phyloP scores from a whole-genome alignment of 2,888 invertebrate genomes.

The Sarcophaga rosellei region DNA sequence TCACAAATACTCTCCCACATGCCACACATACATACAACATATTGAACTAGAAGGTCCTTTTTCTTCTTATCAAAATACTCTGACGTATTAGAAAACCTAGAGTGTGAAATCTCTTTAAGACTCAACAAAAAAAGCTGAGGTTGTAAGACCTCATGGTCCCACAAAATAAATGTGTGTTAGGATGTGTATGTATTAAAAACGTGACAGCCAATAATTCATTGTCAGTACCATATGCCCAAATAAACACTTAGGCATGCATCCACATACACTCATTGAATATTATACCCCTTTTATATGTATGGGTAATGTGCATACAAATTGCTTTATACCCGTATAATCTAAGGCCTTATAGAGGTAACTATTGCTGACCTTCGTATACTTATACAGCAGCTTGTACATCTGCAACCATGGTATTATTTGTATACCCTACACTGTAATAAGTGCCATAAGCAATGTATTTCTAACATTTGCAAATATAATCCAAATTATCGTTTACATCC shows the following conservation, averaged over 20 bases:
- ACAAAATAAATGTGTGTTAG: constrained; percentile 33
- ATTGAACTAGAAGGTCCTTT: constrained; percentile 36
- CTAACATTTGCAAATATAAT: too few species aligned
- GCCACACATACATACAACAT: constrained; percentile 45
- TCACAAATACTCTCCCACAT: constrained; percentile 69
- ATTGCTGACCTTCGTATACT: constrained; percentile 57
- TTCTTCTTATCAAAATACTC: constrained; percentile 16
- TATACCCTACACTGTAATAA: too few species aligned
- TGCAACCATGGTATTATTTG: too few species aligned
- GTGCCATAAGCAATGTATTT: too few species aligned
- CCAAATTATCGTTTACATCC: too few species aligned
- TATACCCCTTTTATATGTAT: neutral
- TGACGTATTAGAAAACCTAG: constrained; percentile 1
- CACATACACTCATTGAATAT: neutral
- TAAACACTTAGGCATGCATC: constrained; percentile 50
- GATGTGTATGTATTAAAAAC: constrained; percentile 52
- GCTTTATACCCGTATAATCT: constrained; percentile 60
- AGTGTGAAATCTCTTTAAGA: constrained; percentile 32
- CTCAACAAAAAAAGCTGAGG: constrained; percentile 44
- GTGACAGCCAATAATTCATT: constrained; percentile 77
- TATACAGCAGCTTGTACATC: neutral
- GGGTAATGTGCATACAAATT: constrained; percentile 51
- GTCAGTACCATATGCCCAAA: constrained; percentile 72
- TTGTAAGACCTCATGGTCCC: constrained; percentile 30
- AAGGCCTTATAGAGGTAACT: constrained; percentile 21